Evolutionary conservation across 1,140 invertebrate species (phyloP), one percentile per base, ranked within the genome.

Genomic region (Rhizoglyphus robini): DNA sequence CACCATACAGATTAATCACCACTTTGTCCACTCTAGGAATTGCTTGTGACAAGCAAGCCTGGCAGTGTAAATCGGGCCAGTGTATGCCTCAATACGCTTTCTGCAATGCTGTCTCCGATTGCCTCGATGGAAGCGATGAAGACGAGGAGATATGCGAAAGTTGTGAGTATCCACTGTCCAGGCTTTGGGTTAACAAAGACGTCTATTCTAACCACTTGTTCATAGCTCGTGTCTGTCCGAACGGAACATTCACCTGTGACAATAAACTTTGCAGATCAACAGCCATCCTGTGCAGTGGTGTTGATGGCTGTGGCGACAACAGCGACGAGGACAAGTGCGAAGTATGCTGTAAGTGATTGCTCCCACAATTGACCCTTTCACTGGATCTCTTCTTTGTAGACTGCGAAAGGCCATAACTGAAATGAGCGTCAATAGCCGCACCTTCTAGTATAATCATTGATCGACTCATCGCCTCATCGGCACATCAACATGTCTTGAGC

Each of bases 251-350:
- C 20, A 57, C 84, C 58, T 94, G 90, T 75, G 82, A 80, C 51
- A 92, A 92, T 75, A 88, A 88, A 0, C 79, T 87, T 49, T 93
- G 90, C 74, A 80, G 90, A 65, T 90, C 88, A 27, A 86, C 86
- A 15, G 88, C 88, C 0, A 87, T 91, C 58, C 82, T 86, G 2
- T 92, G 88, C 75, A 90, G 86, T 13, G 89, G 88, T 8, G 79
- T 85, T 13, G 88, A 92, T 74, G 89, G 89, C 31, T 92, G 90
- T 73, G 89, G 89, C 4, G 89, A 93, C 79, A 86, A 86, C 68
- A 87, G 84, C 47, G 90, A 93, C 73, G 90, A 93, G 76, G 58
- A 60, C 38, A 81, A 82, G 66, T 93, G 90, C 74, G 80, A 79
- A 61, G 85, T 91, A 65, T 92, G 90, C 75, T 83, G 89, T 92